phyloP scores from a whole-genome alignment of 2,888 invertebrate species.

The Conus canariensis region DNA sequence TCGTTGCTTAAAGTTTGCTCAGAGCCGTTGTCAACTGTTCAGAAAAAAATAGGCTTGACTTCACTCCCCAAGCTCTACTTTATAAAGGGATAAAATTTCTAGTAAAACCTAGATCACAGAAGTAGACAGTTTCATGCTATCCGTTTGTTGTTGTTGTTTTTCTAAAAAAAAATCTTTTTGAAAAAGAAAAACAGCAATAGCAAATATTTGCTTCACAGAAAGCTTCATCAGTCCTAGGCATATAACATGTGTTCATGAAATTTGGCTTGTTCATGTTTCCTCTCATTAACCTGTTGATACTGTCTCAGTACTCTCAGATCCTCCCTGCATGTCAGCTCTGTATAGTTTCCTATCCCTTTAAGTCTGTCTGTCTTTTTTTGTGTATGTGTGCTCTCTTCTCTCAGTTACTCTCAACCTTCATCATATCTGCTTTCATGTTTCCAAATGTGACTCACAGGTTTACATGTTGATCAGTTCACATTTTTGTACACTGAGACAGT shows the following conservation, averaged over 20 bases:
- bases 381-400: not conserved
- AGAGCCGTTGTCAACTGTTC: too few relatives aligned
- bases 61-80: too few relatives aligned
- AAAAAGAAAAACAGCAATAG: not conserved
- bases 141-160: not conserved
- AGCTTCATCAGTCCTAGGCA: too few relatives aligned
- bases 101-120: too few relatives aligned
- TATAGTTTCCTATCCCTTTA: not conserved
- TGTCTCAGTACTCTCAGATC: not conserved
- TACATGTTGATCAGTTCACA: too few relatives aligned
- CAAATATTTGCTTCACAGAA: not conserved
- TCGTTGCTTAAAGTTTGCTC: too few relatives aligned
- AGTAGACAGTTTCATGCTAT: too few relatives aligned
- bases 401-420: not conserved
- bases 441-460: not conserved
- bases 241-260: too few relatives aligned
- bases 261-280: too few relatives aligned
- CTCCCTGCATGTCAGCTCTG: not conserved
- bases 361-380: too few relatives aligned
- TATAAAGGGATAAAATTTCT: too few relatives aligned
- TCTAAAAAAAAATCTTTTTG: not conserved
- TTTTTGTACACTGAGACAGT: not conserved
- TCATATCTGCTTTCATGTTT: not conserved
- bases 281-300: not conserved
- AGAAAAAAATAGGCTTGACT: too few relatives aligned